Base-by-base conservation (phyloP, 2,113 vertebrate species). In the Macaca nemestrina region DNA sequence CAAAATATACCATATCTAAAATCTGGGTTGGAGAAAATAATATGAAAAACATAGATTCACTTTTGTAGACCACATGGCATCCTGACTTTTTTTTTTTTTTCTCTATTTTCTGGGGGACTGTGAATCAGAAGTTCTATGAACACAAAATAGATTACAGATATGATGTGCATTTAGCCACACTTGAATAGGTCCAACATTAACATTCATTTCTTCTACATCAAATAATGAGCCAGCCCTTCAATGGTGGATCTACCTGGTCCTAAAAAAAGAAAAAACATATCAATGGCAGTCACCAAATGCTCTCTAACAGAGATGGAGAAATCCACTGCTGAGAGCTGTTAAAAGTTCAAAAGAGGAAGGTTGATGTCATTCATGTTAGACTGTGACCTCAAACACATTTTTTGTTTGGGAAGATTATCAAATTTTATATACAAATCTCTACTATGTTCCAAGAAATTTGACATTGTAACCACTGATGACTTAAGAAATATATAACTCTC, bases 401-500 rank as follows among this genome's bases (percentile, higher is more conserved):
- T 82, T 57, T 61, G 50, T 25, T 59, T 93, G 76, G 20, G 16
- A 17, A 70, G 30, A 22, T 57, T 61, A 22, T 61, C 87, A 76
- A 70, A 67, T 96, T 82, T 20, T 92, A 70, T 75, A 55, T 40
- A 35, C 61, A 59, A 87, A 93, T 55, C 45, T 68, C 50, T 79
- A 76, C 18, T 8, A 52, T 73, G 12, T 87, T 89, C 48, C 40
- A 95, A 93, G n/a, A 94, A 94, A 92, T 80, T 82, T 94, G 73
- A 97, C 48, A 97, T 94, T 68, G 17, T 64, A 96, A 96, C 48
- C 90, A 95, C 67, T 94, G 84, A 96, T 90, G 80, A 98, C 95
- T 97, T 50, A 35, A 55, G 25, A 45, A 94, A 93, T 79, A 96
- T 87, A 79, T 35, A 97, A 97, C 68, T 80, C 78, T 97, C 59